Evolutionary conservation across 1,140 invertebrate species (phyloP).

Genomic region (Drosophila erecta): DNA sequence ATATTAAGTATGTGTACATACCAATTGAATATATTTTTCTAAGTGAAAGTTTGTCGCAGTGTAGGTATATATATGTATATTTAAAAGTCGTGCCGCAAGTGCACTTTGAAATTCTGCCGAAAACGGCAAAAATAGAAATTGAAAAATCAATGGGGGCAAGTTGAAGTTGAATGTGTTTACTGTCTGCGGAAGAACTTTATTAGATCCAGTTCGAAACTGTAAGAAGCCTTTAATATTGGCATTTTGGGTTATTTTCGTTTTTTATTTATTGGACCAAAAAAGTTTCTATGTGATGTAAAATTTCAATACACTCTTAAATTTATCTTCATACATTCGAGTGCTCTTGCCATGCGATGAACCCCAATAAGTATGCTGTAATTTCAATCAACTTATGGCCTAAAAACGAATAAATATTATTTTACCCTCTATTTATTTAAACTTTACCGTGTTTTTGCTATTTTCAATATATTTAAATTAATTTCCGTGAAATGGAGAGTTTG

Average conservation of each 20-base stretch:
- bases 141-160: slow-evolving; percentile 61
- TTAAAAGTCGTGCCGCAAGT: slow-evolving; percentile 36
- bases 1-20: too few species aligned
- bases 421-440: background rate
- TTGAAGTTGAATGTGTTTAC: slow-evolving; percentile 27
- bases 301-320: background rate
- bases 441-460: background rate
- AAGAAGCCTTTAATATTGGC: slow-evolving; percentile 8
- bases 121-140: slow-evolving; percentile 42
- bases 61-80: slow-evolving; percentile 5
- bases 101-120: slow-evolving; percentile 37
- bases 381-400: too few species aligned
- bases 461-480: background rate
- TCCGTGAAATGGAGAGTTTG: background rate
- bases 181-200: slow-evolving; percentile 7
- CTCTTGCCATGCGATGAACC: too few species aligned
- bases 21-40: background rate
- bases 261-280: background rate
- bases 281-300: background rate
- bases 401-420: too few species aligned
- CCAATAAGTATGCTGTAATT: slow-evolving; percentile 2
- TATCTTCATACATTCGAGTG: background rate
- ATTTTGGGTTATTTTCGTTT: background rate
- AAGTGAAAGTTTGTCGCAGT: background rate
- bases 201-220: slow-evolving; percentile 1